Evolutionary conservation across 2,888 invertebrate species (phyloP).

Genomic region (Cheilosia grossa): DNA sequence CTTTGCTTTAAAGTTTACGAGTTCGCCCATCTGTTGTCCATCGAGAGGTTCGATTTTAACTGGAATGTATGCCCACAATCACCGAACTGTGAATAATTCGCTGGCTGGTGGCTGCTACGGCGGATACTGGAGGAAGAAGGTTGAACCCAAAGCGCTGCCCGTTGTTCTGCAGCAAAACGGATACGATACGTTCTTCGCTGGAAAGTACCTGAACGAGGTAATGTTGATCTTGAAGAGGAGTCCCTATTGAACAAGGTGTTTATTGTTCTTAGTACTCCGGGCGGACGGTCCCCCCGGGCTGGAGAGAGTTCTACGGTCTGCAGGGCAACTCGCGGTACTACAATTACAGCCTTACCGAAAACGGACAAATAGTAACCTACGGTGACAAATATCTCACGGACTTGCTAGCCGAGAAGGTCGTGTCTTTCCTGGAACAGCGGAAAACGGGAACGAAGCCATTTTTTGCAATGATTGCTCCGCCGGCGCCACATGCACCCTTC

Average conservation of each 20-base stretch:
- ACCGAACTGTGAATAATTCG: conserved; percentile 91
- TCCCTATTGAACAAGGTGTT: background rate
- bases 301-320: conserved; percentile 94
- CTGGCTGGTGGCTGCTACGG: conserved; percentile 90
- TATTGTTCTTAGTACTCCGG: conserved; percentile 78
- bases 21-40: conserved; percentile 94
- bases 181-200: conserved; percentile 95
- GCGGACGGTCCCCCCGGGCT: conserved; percentile 90
- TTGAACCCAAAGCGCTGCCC: conserved; percentile 89
- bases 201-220: conserved; percentile 96
- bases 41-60: conserved; percentile 94
- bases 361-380: conserved; percentile 88
- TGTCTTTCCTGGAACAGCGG: conserved; percentile 76
- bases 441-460: conserved; percentile 83
- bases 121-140: conserved; percentile 86
- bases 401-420: conserved; percentile 85
- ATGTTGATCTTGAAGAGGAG: conserved; percentile 1
- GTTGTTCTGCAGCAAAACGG: conserved; percentile 86
- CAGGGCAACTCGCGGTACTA: conserved; percentile 97
- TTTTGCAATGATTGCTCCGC: conserved; percentile 93
- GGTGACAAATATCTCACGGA: conserved; percentile 92
- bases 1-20: conserved; percentile 87
- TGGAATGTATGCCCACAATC: conserved; percentile 93
- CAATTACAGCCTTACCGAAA: conserved; percentile 92
- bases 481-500: conserved; percentile 94